Percentiles rank a stretch among this genome's conserved stretches.
These are phyloP conservation scores for Ailuropoda melanoleuca DNA, from an alignment of 2,113 vertebrate species.

Conservation along the genomic window DNA sequence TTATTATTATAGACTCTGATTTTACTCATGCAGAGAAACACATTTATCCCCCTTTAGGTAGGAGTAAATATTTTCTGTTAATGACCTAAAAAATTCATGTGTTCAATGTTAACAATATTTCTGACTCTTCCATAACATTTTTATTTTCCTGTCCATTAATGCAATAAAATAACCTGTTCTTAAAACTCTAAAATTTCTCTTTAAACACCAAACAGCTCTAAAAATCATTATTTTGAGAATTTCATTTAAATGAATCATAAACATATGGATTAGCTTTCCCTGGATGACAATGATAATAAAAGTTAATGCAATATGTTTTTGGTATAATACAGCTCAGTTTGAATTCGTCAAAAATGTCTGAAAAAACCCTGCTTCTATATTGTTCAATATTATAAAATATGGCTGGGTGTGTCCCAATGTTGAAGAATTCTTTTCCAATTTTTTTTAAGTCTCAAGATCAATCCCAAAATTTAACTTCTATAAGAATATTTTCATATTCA, in stretches of 20 bases:
- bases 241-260: constrained; percentile 52
- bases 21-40: background rate
- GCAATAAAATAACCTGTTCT: background rate
- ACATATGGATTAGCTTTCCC: constrained; percentile 57
- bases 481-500: background rate
- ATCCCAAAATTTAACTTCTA: background rate
- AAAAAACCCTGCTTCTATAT: constrained; percentile 24
- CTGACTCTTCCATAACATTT: background rate
- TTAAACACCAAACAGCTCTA: constrained; percentile 27
- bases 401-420: background rate
- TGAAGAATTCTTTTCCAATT: constrained; percentile 4
- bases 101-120: background rate
- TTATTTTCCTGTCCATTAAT: background rate
- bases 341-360: constrained; percentile 40
- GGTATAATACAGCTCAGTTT: constrained; percentile 6
- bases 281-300: constrained; percentile 62
- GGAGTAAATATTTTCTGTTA: background rate
- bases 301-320: constrained; percentile 58
- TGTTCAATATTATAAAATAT: constrained; percentile 24
- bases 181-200: background rate
- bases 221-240: constrained; percentile 65
- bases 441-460: constrained; percentile 6
- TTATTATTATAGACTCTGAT: background rate
- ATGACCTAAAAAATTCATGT: background rate
- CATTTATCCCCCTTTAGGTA: background rate